Conservation (phyloP, 2,113 vertebrate species). For the Leptodactylus fuscus region DNA sequence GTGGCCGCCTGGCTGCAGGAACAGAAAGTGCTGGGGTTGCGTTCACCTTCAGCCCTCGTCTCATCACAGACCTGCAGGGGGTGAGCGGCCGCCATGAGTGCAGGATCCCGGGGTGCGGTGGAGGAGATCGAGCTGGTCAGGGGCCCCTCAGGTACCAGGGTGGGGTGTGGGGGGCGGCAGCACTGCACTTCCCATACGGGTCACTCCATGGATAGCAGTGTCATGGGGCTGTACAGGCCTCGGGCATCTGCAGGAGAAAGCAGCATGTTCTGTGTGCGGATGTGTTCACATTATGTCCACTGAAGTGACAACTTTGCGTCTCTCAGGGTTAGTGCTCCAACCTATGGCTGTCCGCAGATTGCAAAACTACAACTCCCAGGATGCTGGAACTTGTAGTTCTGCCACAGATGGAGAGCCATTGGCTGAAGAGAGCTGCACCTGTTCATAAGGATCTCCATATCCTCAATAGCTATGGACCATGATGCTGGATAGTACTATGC, state of each 20-base stretch:
- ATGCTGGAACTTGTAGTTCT: background rate
- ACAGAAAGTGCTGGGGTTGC: conserved; percentile 59
- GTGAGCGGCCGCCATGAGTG: conserved; percentile 64
- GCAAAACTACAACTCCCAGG: background rate
- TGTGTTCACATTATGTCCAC: no score
- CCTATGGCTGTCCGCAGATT: no score
- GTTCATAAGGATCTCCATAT: no score
- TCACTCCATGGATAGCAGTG: background rate
- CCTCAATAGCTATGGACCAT: no score
- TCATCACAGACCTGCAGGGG: background rate
- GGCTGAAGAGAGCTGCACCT: no score
- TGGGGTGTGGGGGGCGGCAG: no score
- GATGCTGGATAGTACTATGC: no score
- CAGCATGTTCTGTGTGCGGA: no score
- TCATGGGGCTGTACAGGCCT: background rate
- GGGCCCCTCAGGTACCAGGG: conserved; percentile 73
- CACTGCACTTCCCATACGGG: background rate
- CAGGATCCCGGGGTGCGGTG: conserved; percentile 64
- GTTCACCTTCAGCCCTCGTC: conserved; percentile 63
- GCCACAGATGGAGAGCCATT: background rate
- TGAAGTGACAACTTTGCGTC: no score
- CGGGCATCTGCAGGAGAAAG: background rate
- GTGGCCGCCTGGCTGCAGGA: conserved; percentile 61
- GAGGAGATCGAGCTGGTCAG: conserved; percentile 75
- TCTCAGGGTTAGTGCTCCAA: no score